These are phyloP conservation scores for Ceratosolen fusciceps DNA, from an alignment of 1,140 invertebrate genomes.

Conservation along the genomic window DNA sequence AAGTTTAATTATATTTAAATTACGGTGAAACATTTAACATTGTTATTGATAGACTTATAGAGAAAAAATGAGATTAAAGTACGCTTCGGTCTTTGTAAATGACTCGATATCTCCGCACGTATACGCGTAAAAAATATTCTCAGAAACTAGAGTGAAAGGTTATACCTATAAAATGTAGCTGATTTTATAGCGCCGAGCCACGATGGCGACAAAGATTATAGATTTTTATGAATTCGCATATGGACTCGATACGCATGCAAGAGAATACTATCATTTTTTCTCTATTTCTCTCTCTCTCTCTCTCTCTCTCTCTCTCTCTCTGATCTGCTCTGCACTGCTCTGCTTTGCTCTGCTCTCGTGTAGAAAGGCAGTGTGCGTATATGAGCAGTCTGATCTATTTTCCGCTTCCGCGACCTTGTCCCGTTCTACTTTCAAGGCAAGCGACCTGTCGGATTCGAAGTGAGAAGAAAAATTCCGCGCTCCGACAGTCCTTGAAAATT, in stretches of 20 bases:
- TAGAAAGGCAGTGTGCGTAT: conserved; percentile 36
- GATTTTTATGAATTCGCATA: conserved; percentile 4
- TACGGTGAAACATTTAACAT: background rate
- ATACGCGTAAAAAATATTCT: background rate
- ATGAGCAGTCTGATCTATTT: conserved; percentile 31
- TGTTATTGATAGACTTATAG: background rate
- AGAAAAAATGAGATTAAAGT: conserved; percentile 5
- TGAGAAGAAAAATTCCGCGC: background rate
- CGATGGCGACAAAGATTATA: background rate
- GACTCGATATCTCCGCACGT: background rate
- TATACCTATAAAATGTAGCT: background rate
- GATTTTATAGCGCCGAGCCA: background rate
- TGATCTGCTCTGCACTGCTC: background rate
- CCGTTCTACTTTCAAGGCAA: conserved; percentile 30
- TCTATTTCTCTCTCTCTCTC: background rate
- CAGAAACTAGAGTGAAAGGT: conserved; percentile 34
- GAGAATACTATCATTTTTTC: conserved; percentile 7
- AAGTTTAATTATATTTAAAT: no score
- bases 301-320: background rate
- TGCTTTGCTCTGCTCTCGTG: background rate
- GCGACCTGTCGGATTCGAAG: conserved; percentile 13
- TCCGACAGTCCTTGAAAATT: conserved; percentile 11
- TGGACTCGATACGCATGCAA: background rate
- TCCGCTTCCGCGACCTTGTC: conserved; percentile 46
- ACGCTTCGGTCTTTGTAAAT: background rate